A percentile compares a stretch with the other conserved stretches of the same genome.
These are phyloP conservation scores for Drosophila fulvimacula DNA, from an alignment of 2,888 invertebrate genomes.

Conservation along the genomic window DNA sequence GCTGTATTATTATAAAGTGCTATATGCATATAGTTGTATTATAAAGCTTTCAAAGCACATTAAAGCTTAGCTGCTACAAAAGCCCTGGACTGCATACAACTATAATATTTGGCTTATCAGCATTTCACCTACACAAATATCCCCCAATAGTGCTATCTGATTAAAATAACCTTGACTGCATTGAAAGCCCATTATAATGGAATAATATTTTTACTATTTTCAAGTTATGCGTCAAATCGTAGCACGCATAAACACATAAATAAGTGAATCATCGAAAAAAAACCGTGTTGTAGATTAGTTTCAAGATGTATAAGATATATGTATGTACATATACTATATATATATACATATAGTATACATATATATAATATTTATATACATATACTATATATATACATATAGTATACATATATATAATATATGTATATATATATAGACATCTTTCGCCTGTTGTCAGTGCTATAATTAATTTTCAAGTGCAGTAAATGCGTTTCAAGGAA, in stretches of 20 bases:
- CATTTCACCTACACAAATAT: background rate
- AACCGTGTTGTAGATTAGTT: background rate
- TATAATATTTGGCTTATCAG: background rate
- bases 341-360: background rate
- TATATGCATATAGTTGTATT: background rate
- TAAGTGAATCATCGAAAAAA: slow-evolving; percentile 34
- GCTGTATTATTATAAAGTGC: background rate
- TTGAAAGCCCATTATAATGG: slow-evolving; percentile 8
- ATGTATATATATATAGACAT: slow-evolving; percentile 7
- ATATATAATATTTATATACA: slow-evolving; percentile 7
- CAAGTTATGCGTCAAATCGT: background rate
- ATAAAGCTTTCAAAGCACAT: background rate
- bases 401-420: too few relatives aligned
- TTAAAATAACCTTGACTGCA: slow-evolving; percentile 19
- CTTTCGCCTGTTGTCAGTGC: slow-evolving; percentile 15
- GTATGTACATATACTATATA: slow-evolving; percentile 21
- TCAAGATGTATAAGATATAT: slow-evolving; percentile 43
- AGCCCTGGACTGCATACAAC: background rate
- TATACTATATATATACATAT: background rate
- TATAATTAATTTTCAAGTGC: slow-evolving; percentile 37
- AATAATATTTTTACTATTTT: slow-evolving; percentile 4
- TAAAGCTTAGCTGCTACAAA: background rate
- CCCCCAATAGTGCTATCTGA: slow-evolving; percentile 4
- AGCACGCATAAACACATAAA: slow-evolving; percentile 12
- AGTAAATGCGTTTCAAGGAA: slow-evolving; percentile 29